Evolutionary conservation across 1,140 invertebrate genomes (phyloP).

Genomic region (Polyergus mexicanus): DNA sequence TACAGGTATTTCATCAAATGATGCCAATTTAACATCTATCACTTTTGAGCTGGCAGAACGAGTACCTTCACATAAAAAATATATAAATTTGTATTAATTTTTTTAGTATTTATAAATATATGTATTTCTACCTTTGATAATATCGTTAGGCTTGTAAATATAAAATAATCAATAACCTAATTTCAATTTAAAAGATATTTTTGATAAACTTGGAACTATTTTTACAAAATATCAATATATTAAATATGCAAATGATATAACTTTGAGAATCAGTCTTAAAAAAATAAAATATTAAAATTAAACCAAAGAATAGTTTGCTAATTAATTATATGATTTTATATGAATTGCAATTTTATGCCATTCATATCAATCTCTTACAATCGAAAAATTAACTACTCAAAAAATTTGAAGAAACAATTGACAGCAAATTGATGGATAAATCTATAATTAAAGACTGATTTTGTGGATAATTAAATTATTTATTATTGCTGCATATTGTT

Average conservation of each 20-base stretch:
- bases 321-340: not conserved
- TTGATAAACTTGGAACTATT: conserved; percentile 5
- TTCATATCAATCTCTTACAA: not conserved
- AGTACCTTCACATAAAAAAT: conserved; percentile 64
- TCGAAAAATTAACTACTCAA: not conserved
- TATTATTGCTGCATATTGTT: not conserved
- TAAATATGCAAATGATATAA: not conserved
- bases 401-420: not conserved
- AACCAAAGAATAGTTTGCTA: not conserved
- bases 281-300: not conserved
- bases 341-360: not conserved
- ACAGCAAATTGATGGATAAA: not conserved
- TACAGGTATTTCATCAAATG: conserved; percentile 91
- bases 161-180: conserved; percentile 24
- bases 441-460: not conserved
- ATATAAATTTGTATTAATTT: not conserved
- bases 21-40: conserved; percentile 81
- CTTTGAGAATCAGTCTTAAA: not conserved
- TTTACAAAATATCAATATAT: not conserved
- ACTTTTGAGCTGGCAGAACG: conserved; percentile 74
- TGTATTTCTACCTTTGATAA: not conserved
- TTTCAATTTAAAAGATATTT: not conserved
- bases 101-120: not conserved
- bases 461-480: not conserved
- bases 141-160: not conserved